Evolutionary conservation across 1,140 invertebrate species (phyloP).

Genomic region (Trachymyrmex cornetzi): DNA sequence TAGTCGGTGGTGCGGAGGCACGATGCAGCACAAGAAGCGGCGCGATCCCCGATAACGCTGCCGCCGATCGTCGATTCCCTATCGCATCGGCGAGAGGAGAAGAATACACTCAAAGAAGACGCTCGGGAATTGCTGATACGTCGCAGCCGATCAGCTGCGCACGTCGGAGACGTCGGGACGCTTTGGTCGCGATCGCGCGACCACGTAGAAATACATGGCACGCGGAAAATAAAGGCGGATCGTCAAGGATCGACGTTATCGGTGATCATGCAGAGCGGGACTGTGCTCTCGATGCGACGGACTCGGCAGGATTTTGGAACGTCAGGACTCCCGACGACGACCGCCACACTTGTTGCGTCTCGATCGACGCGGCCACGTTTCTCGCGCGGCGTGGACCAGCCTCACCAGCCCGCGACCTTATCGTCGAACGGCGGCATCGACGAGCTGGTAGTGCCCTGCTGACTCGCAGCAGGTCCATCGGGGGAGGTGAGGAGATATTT

Average conservation of each 20-base stretch:
- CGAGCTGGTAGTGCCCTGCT: neutral
- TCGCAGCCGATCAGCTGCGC: neutral
- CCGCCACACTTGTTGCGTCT: conserved; percentile 39
- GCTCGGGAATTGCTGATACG: neutral
- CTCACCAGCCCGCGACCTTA: neutral
- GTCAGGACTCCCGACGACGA: conserved; percentile 17
- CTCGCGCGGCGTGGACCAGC: conserved; percentile 21
- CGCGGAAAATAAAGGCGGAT: neutral
- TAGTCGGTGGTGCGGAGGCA: conserved; percentile 20
- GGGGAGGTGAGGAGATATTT: neutral
- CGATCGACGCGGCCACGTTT: conserved; percentile 18
- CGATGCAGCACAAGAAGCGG: conserved; percentile 19
- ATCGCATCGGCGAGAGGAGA: conserved; percentile 1
- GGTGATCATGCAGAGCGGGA: neutral
- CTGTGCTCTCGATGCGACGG: neutral
- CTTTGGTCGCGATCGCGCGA: conserved; percentile 10
- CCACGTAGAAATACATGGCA: conserved; percentile 30
- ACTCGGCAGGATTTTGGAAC: neutral
- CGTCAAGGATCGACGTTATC: conserved; percentile 12
- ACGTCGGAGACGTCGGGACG: conserved; percentile 39
- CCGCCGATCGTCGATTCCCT: conserved; percentile 27
- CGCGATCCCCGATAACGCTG: conserved; percentile 45
- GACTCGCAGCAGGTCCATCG: neutral
- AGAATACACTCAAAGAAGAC: neutral
- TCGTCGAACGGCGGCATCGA: neutral